Conservation (phyloP, 2,797 vertebrate genomes). For the Schizopygopsis malacanthus region DNA sequence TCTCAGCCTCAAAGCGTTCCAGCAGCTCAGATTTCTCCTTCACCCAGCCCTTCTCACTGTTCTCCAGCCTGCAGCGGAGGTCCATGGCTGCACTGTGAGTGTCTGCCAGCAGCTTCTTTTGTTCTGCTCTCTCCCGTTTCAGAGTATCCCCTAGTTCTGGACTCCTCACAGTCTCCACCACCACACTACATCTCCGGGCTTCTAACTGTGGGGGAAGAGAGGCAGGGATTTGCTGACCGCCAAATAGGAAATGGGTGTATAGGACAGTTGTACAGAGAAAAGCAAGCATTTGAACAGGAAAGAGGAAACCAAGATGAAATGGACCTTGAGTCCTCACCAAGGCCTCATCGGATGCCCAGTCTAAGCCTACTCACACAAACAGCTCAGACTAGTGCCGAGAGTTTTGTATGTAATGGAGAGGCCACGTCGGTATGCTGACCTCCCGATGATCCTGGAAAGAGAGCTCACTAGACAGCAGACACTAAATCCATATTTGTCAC, state of each 20-base stretch:
- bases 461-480: conserved; percentile 24
- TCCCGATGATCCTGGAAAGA: conserved; percentile 19
- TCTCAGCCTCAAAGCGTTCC: conserved; percentile 92
- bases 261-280: conserved; percentile 26
- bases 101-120: conserved; percentile 79
- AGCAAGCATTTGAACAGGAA: not conserved
- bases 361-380: conserved; percentile 30
- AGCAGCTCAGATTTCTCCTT: conserved; percentile 92
- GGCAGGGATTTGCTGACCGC: conserved; percentile 25
- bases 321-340: conserved; percentile 20
- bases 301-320: conserved; percentile 21
- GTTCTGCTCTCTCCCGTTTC: conserved; percentile 77
- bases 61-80: conserved; percentile 84
- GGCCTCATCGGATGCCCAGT: conserved; percentile 23
- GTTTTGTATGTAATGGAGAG: conserved; percentile 25
- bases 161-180: conserved; percentile 67
- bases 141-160: conserved; percentile 70
- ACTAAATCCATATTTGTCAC: conserved; percentile 40
- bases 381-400: conserved; percentile 9
- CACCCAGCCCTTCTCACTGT: conserved; percentile 86
- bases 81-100: conserved; percentile 86
- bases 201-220: conserved; percentile 71
- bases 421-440: conserved; percentile 1
- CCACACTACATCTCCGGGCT: conserved; percentile 70
- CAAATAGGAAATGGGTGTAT: conserved; percentile 17